A percentile compares a stretch with the other conserved stretches of the same genome.
Evolutionary conservation across 2,888 invertebrate genomes (phyloP).

Genomic region (Eueremaeus valkanovi): DNA sequence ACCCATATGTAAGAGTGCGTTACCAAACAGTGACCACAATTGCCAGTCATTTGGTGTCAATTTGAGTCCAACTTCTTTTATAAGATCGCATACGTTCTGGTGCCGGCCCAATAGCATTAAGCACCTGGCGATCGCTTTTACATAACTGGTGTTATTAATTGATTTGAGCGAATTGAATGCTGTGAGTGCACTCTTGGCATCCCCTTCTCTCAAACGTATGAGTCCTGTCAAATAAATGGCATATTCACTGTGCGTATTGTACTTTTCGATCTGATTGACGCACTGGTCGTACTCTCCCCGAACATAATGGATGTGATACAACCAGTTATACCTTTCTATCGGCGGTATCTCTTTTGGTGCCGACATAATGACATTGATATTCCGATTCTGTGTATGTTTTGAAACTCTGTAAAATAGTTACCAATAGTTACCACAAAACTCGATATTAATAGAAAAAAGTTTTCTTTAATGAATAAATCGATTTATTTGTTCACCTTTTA

Average conservation of each 20-base stretch:
- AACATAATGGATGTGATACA: slow-evolving; percentile 44
- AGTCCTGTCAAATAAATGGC: slow-evolving; percentile 42
- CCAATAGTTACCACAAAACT: too few species aligned
- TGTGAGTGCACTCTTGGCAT: slow-evolving; percentile 38
- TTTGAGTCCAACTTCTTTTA: slow-evolving; percentile 40
- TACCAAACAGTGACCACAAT: slow-evolving; percentile 41
- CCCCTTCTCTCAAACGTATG: slow-evolving; percentile 38
- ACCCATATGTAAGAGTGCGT: slow-evolving; percentile 38
- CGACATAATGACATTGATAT: too few species aligned
- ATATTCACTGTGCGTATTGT: slow-evolving; percentile 39
- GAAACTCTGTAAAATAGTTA: too few species aligned
- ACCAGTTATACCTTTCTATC: slow-evolving; percentile 43
- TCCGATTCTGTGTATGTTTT: too few species aligned
- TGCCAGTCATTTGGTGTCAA: slow-evolving; percentile 42
- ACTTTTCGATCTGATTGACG: slow-evolving; percentile 41
- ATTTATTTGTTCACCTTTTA: too few species aligned
- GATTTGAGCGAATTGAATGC: slow-evolving; percentile 40
- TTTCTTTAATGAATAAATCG: too few species aligned
- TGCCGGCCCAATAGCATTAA: slow-evolving; percentile 43
- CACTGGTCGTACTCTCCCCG: slow-evolving; percentile 42
- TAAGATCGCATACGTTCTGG: slow-evolving; percentile 41
- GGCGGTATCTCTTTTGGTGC: slow-evolving; percentile 38
- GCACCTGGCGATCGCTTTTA: slow-evolving; percentile 44
- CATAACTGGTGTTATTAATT: slow-evolving; percentile 34
- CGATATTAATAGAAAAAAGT: too few species aligned